Evolutionary conservation across 2,797 vertebrate species (phyloP).

Genomic region (Tachyglossus aculeatus): DNA sequence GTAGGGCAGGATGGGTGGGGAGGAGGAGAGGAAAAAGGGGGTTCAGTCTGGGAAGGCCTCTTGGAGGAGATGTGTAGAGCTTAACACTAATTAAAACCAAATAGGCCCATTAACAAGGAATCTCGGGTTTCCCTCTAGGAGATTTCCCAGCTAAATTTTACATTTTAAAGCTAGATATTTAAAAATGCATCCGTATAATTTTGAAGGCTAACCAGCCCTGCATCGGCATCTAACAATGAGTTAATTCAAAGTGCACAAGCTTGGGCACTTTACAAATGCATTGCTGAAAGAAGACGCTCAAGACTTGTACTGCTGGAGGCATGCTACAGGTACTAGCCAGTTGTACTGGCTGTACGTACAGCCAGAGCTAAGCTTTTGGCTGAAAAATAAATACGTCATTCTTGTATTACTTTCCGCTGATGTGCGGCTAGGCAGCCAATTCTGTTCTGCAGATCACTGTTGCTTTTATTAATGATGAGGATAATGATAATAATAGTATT

Average conservation of each 20-base stretch:
- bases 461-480: constrained; percentile 34
- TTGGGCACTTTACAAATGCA: constrained; percentile 27
- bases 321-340: constrained; percentile 9
- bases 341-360: background rate
- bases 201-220: too few species aligned
- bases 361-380: constrained; percentile 36
- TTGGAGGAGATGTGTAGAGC: background rate
- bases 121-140: background rate
- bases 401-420: constrained; percentile 37
- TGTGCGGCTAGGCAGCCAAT: background rate
- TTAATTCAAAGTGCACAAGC: constrained; percentile 14
- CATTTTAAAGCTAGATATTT: too few species aligned
- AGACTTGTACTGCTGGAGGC: constrained; percentile 22
- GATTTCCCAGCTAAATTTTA: constrained; percentile 35
- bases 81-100: background rate
- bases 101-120: background rate
- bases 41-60: too few species aligned
- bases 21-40: too few species aligned
- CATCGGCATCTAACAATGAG: background rate
- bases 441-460: background rate
- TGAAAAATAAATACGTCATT: constrained; percentile 41
- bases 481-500: too few species aligned
- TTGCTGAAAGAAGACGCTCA: background rate
- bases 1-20: too few species aligned
- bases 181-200: too few species aligned